A percentile compares a stretch with the other conserved stretches of the same genome.
These are phyloP conservation scores for Rutpela maculata DNA, from an alignment of 2,888 invertebrate genomes.

Conservation along the genomic window DNA sequence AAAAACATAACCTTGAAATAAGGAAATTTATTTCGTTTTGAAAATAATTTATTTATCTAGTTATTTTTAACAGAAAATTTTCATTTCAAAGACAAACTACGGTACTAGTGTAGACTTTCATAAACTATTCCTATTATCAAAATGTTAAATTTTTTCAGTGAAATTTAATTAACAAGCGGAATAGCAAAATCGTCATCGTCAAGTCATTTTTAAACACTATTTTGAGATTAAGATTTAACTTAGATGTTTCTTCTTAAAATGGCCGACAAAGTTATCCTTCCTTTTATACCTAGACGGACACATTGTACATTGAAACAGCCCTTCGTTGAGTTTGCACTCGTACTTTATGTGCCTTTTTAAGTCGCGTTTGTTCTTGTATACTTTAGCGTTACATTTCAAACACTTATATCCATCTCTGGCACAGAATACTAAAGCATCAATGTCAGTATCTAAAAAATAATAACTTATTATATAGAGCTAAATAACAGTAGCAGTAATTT, in stretches of 20 bases:
- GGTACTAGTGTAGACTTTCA: too few species aligned
- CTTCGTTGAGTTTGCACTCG: not conserved
- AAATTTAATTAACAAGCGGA: too few species aligned
- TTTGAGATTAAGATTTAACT: not conserved
- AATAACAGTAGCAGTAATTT: too few species aligned
- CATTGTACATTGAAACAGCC: not conserved
- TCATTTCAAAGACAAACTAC: too few species aligned
- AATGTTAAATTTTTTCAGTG: too few species aligned
- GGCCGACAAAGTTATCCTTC: not conserved
- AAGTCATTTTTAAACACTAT: too few species aligned
- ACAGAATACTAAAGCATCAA: not conserved
- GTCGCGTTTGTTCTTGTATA: constrained; percentile 3
- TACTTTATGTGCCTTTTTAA: not conserved
- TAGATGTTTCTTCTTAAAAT: not conserved
- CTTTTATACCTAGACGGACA: not conserved
- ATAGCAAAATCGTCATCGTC: too few species aligned
- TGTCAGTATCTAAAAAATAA: not conserved
- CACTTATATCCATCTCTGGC: not conserved
- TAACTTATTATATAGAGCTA: not conserved
- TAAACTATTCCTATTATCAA: too few species aligned
- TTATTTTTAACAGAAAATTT: too few species aligned
- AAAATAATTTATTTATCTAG: too few species aligned
- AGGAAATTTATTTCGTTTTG: too few species aligned
- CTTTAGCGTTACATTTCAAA: constrained; percentile 3
- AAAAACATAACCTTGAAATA: too few species aligned